Evolutionary conservation across 2,888 invertebrate genomes (phyloP), one percentile per base, ranked within the genome.

Genomic region (Chorisops tibialis): DNA sequence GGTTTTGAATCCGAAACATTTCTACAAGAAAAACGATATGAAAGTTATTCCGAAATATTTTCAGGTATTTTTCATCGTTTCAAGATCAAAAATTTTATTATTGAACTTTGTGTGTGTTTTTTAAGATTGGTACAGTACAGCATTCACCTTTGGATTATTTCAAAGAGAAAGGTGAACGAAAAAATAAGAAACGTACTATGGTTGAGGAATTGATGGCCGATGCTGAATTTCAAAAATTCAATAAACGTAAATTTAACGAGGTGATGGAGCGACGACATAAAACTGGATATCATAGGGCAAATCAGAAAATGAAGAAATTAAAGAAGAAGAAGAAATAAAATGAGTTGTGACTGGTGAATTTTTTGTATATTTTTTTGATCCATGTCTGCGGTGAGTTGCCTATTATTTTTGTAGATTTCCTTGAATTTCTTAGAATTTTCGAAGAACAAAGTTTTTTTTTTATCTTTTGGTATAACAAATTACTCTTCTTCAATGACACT

Each of bases 191-290:
- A 77, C 82, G 85, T 62, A 93, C 95, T 0, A 83, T 98, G 71
- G 96, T 97, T 0, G 96, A 98, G 68, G 97, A 99, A 73, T 81
- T 98, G 2, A 78, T 97, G 73, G 90, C 89, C 0, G 93, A 97
- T 80, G 90, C 91, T 0, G 87, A 92, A 67, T 91, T 94, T 74
- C 84, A 87, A 66, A 87, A 86, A 71, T 89, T 87, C 69, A 91
- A 88, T 69, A 92, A 91, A 73, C 85, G 85, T 69, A 90, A 90
- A 75, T 91, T 87, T 72, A 86, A 86, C 64, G 88, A 91, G 73
- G 88, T 90, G 37, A 83, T 89, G 37, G 85, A 86, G 63, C 87
- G 87, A 48, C 87, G 85, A 70, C 82, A 84, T 61, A 87, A 85
- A 71, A 81, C 83, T 4, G 83, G 86, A 65, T 87, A 87, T 68